Evolutionary conservation across 2,113 vertebrate genomes (phyloP).

Genomic region (Boulengeromyrus knoepffleri): DNA sequence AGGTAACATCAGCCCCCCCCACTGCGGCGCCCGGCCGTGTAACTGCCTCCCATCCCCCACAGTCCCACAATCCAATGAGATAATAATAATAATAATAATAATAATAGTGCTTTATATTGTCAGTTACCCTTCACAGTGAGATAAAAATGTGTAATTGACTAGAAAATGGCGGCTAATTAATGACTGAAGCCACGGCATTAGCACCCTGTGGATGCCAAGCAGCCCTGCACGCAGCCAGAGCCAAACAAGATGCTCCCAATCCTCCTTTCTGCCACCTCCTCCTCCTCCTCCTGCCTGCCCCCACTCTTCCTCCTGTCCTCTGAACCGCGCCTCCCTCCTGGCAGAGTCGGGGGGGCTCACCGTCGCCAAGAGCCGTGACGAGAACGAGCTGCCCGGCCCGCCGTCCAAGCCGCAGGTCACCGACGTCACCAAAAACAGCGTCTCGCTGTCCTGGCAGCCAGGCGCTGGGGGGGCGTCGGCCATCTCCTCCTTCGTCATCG

Average conservation of each 20-base stretch:
- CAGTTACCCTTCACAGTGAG: not conserved
- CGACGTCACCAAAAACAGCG: slow-evolving; percentile 93
- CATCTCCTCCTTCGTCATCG: slow-evolving; percentile 84
- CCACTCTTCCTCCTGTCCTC: slow-evolving; percentile 2
- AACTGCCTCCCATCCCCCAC: not conserved
- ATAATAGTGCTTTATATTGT: not conserved
- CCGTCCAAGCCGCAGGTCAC: slow-evolving; percentile 97
- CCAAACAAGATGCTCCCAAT: not conserved
- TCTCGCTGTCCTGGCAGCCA: slow-evolving; percentile 91
- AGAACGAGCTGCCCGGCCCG: slow-evolving; percentile 84
- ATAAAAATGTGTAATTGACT: not conserved
- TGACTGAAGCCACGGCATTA: not conserved
- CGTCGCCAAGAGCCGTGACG: slow-evolving; percentile 75
- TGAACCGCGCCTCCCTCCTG: not conserved
- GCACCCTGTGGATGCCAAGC: not conserved
- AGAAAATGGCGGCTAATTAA: not conserved
- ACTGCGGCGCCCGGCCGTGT: not conserved
- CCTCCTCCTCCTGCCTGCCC: not conserved
- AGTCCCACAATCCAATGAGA: not conserved
- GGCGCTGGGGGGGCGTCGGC: slow-evolving; percentile 74
- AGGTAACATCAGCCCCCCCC: slow-evolving; percentile 54
- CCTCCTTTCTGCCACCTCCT: not conserved
- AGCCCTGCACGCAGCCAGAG: not conserved
- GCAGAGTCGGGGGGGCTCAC: slow-evolving; percentile 75
- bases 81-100: not conserved